Conservation (phyloP, 2,888 invertebrate species). For the Julus scandinavius region DNA sequence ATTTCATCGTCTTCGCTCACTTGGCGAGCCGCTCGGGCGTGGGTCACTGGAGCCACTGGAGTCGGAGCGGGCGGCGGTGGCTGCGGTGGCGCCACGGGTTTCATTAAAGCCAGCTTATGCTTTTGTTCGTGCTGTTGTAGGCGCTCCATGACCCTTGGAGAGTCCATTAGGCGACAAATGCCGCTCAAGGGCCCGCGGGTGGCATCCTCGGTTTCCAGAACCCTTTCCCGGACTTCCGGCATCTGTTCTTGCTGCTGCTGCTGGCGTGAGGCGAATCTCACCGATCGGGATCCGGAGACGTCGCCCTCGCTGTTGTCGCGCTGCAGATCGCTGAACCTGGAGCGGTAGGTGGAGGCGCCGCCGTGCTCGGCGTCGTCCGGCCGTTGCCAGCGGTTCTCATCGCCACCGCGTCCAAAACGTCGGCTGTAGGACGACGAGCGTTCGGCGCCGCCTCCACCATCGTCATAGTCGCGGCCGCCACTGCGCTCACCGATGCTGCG, state of each 20-base stretch:
- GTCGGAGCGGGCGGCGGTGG: constrained; percentile 61
- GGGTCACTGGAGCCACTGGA: constrained; percentile 53
- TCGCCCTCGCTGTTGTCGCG: constrained; percentile 57
- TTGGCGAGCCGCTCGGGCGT: constrained; percentile 73
- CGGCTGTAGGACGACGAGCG: constrained; percentile 51
- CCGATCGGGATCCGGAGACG: constrained; percentile 53
- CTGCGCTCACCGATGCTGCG: constrained; percentile 54
- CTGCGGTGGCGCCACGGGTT: constrained; percentile 61
- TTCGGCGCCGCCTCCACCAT: constrained; percentile 45
- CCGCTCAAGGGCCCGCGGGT: constrained; percentile 84
- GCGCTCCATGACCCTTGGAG: constrained; percentile 88
- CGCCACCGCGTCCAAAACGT: constrained; percentile 53
- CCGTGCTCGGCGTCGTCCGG: constrained; percentile 58
- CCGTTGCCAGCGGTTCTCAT: background rate
- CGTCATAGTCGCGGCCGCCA: constrained; percentile 54
- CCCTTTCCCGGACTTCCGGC: constrained; percentile 72
- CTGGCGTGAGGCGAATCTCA: constrained; percentile 57
- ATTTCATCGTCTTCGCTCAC: constrained; percentile 92
- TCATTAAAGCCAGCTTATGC: constrained; percentile 72
- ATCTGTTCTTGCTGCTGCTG: constrained; percentile 47
- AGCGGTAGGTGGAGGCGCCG: constrained; percentile 56
- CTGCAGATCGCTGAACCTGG: constrained; percentile 57
- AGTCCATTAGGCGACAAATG: constrained; percentile 86
- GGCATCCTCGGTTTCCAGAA: constrained; percentile 89
- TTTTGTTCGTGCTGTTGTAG: constrained; percentile 79